phyloP scores from a whole-genome alignment of 2,888 invertebrate species.

The Leucoma salicis region DNA sequence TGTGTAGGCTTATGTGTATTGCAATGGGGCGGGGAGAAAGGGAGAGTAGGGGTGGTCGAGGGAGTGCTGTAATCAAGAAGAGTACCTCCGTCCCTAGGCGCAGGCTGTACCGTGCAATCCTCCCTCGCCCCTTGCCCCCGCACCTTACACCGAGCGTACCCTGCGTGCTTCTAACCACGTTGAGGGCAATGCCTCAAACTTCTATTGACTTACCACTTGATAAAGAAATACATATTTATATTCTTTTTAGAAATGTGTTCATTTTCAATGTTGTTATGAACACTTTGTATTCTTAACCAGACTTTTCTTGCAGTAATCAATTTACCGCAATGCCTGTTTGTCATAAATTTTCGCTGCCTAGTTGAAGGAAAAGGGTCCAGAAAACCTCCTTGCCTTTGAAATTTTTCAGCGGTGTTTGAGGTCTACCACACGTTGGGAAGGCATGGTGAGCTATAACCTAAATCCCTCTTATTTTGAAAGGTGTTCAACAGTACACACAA shows the following conservation, averaged over 20 bases:
- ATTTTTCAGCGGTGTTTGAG: no score
- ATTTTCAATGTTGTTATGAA: constrained; percentile 67
- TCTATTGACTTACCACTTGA: constrained; percentile 75
- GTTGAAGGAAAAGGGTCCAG: no score
- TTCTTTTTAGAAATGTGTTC: background rate
- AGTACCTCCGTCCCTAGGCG: constrained; percentile 79
- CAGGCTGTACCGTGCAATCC: constrained; percentile 38
- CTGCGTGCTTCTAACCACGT: constrained; percentile 51
- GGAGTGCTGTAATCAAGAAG: constrained; percentile 80
- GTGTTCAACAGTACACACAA: no score
- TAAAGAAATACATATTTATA: constrained; percentile 68
- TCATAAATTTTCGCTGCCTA: no score
- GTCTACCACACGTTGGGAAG: no score
- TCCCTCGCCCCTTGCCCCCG: constrained; percentile 43
- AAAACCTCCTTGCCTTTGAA: no score
- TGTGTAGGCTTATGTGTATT: constrained; percentile 65
- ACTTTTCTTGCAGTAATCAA: constrained; percentile 2
- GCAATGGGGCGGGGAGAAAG: constrained; percentile 53
- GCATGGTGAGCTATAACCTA: no score
- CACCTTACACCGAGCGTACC: constrained; percentile 13
- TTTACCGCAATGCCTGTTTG: no score
- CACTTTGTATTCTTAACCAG: constrained; percentile 50
- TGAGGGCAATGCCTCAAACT: constrained; percentile 78
- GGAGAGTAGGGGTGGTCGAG: constrained; percentile 54
- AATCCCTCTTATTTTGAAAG: no score